Evolutionary conservation across 1,140 invertebrate genomes (phyloP).

Genomic region (Drosophila melanica): DNA sequence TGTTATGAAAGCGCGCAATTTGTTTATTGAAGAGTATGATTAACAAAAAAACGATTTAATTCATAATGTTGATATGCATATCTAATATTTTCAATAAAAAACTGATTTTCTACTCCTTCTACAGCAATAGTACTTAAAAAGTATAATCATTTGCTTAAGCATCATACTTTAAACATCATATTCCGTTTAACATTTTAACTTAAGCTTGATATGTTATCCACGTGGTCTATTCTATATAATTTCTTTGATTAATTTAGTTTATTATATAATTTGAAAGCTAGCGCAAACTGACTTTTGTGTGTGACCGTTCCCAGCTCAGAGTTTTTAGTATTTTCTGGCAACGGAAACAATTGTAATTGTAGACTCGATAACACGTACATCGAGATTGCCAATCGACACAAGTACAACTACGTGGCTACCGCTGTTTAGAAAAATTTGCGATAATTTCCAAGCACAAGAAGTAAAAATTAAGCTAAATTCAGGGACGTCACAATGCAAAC

Average conservation of each 20-base stretch:
- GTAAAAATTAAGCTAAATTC: conserved; percentile 7
- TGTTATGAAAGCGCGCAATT: background rate
- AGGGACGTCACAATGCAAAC: conserved; percentile 36
- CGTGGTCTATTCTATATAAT: no score
- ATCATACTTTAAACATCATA: background rate
- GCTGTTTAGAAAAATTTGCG: conserved; percentile 44
- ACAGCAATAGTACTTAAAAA: background rate
- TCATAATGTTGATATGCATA: no score
- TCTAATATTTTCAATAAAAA: no score
- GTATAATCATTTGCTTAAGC: no score
- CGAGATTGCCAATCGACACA: conserved; percentile 41
- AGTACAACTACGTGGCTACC: conserved; percentile 67
- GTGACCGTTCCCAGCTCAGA: conserved; percentile 5
- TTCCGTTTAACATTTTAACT: no score
- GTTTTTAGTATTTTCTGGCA: conserved; percentile 6
- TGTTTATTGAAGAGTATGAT: background rate
- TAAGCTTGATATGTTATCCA: no score
- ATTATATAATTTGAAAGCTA: background rate
- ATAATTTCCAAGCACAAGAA: conserved; percentile 18
- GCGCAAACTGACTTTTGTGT: background rate
- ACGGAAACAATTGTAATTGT: background rate
- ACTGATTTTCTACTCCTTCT: no score
- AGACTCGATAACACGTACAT: conserved; percentile 23
- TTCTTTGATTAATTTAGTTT: background rate
- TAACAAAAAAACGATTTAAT: background rate